phyloP scores from a whole-genome alignment of 2,113 vertebrate genomes.

The Todiramphus chloris region DNA sequence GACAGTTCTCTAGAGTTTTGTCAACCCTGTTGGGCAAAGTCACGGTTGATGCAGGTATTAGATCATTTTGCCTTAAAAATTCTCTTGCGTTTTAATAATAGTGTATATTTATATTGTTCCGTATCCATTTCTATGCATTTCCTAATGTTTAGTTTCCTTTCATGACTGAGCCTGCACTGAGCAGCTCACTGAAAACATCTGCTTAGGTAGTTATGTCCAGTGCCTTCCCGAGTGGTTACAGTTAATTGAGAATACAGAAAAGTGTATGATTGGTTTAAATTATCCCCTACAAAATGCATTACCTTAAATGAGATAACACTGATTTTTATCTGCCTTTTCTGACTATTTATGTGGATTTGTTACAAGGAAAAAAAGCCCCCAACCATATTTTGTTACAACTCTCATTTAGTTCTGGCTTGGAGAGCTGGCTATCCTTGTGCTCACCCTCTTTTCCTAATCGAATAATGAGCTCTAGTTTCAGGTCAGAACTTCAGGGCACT shows the following conservation, averaged over 20 bases:
- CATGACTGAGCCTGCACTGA: background rate
- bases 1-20: background rate
- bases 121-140: background rate
- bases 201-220: background rate
- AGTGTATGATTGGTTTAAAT: background rate
- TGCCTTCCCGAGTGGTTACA: background rate
- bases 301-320: background rate
- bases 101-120: background rate
- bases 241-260: slow-evolving; percentile 8
- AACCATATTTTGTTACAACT: background rate
- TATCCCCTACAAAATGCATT: background rate
- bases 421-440: background rate
- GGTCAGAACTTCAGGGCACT: background rate
- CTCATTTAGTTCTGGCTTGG: background rate
- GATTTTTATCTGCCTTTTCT: background rate
- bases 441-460: background rate
- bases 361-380: background rate
- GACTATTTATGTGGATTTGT: background rate
- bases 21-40: background rate
- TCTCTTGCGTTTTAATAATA: background rate
- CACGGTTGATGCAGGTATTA: background rate
- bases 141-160: background rate
- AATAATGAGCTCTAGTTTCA: background rate
- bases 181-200: background rate
- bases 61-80: background rate